Percentiles rank a stretch among this genome's conserved stretches.
Evolutionary conservation across 37 sponge, comb jelly and placozoan species (phyloP).

Genomic region (Geodia barretti): DNA sequence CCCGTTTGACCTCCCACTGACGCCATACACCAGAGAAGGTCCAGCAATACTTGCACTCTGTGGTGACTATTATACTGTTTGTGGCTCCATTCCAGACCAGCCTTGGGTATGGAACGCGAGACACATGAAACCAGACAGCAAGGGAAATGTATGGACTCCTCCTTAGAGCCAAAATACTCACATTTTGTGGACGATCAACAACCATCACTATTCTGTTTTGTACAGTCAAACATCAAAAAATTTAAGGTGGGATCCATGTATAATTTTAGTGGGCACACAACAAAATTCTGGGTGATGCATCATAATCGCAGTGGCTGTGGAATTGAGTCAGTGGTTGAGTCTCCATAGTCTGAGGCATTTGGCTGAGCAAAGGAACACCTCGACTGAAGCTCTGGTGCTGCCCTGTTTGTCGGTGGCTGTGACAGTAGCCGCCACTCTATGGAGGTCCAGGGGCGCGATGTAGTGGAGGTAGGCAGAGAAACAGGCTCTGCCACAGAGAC

Average conservation of each 20-base stretch:
- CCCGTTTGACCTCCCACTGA: constrained; percentile 65
- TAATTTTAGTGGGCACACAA: not conserved
- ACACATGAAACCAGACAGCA: constrained; percentile 52
- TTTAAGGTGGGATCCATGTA: too few species aligned
- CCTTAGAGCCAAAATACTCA: too few species aligned
- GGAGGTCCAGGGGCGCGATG: constrained; percentile 64
- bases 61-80: not conserved
- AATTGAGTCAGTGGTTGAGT: not conserved
- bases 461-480: constrained; percentile 74
- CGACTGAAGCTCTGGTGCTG: constrained; percentile 55
- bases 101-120: constrained; percentile 78
- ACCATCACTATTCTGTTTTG: not conserved
- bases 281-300: not conserved
- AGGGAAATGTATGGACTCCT: constrained; percentile 75
- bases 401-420: constrained; percentile 73
- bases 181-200: not conserved
- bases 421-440: constrained; percentile 71
- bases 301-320: not conserved
- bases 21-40: constrained; percentile 45
- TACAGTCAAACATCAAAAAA: too few species aligned
- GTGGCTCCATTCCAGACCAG: constrained; percentile 40
- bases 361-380: constrained; percentile 79
- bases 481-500: constrained; percentile 80
- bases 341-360: constrained; percentile 81
- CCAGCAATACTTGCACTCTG: not conserved